These are phyloP conservation scores for Cydia splendana DNA, from an alignment of 1,140 invertebrate species.

Conservation along the genomic window DNA sequence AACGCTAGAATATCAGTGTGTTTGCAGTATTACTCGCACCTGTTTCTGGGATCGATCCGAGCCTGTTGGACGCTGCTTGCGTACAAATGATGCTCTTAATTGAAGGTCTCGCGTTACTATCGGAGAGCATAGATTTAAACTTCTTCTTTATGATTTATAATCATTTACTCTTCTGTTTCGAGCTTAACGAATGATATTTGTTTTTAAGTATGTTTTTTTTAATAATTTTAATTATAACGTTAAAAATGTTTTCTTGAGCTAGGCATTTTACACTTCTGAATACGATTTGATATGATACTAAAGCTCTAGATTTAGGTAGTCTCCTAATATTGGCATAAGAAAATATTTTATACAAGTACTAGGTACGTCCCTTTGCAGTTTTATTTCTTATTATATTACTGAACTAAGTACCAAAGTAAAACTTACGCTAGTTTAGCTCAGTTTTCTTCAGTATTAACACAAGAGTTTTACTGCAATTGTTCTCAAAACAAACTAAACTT, in stretches of 20 bases:
- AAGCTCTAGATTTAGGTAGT: too few relatives aligned
- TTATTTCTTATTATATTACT: neutral
- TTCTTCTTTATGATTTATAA: neutral
- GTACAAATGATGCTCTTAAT: conserved; percentile 52
- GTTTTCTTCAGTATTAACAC: neutral
- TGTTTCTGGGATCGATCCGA: conserved; percentile 36
- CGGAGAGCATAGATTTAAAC: neutral
- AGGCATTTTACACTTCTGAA: too few relatives aligned
- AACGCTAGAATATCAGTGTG: conserved; percentile 3
- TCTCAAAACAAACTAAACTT: neutral
- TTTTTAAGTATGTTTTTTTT: too few relatives aligned
- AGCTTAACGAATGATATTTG: neutral
- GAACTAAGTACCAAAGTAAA: neutral
- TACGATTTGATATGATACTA: too few relatives aligned
- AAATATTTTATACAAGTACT: neutral
- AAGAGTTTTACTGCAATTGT: neutral
- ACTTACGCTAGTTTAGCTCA: neutral
- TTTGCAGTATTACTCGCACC: conserved; percentile 25
- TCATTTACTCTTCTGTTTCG: neutral
- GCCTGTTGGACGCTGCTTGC: conserved; percentile 34
- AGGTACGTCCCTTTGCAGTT: neutral
- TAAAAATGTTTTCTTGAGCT: too few relatives aligned
- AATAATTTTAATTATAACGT: too few relatives aligned
- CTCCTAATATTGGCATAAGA: too few relatives aligned
- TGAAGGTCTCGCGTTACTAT: conserved; percentile 36